Conservation (phyloP, 2,113 vertebrate genomes). For the Vulpes lagopus region DNA sequence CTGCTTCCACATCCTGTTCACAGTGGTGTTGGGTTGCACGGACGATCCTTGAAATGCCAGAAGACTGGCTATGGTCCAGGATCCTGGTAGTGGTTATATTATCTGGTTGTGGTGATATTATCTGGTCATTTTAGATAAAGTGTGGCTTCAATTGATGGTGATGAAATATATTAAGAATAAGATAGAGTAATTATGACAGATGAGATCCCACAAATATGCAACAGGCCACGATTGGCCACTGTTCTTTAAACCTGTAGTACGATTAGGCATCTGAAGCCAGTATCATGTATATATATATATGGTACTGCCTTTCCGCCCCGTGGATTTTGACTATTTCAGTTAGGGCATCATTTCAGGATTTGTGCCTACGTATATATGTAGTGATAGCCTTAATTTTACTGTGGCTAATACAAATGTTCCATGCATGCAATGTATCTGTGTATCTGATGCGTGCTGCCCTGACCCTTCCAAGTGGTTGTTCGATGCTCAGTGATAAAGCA, state of each 20-base stretch:
- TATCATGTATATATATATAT: not conserved
- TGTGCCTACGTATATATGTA: not conserved
- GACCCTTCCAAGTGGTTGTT: not conserved
- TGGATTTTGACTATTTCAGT: not conserved
- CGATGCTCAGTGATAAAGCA: not conserved
- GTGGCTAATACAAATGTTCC: not conserved
- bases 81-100: slow-evolving; percentile 61
- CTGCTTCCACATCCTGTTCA: slow-evolving; percentile 81
- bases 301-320: not conserved
- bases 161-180: slow-evolving; percentile 69
- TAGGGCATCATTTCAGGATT: not conserved
- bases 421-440: not conserved
- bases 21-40: slow-evolving; percentile 78
- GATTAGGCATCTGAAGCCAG: slow-evolving; percentile 35
- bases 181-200: slow-evolving; percentile 67
- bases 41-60: slow-evolving; percentile 75
- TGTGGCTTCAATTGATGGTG: slow-evolving; percentile 55
- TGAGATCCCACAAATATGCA: slow-evolving; percentile 56
- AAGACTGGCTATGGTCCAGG: slow-evolving; percentile 72
- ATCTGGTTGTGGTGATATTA: slow-evolving; percentile 62
- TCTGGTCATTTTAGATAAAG: slow-evolving; percentile 77
- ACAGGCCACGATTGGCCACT: not conserved
- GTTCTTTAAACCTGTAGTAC: slow-evolving; percentile 45
- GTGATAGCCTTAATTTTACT: not conserved
- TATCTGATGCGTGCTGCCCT: not conserved